A percentile compares a stretch with the other conserved stretches of the same genome.
These are phyloP conservation scores for Polypedilum vanderplanki DNA, from an alignment of 1,140 invertebrate genomes.

Conservation along the genomic window DNA sequence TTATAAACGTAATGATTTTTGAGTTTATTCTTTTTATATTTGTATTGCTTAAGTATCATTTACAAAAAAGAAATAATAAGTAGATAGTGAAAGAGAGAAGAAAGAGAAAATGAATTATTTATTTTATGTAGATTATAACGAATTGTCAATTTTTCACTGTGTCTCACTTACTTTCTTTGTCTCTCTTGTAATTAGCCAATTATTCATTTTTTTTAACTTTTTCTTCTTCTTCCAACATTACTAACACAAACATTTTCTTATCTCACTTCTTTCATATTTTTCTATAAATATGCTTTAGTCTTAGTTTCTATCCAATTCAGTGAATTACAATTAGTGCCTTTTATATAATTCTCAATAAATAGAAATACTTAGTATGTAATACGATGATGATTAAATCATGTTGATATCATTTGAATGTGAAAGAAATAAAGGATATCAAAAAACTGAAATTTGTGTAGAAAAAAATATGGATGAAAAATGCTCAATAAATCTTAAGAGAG, in stretches of 20 bases:
- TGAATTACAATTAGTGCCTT: slow-evolving; percentile 13
- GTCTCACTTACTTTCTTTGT: too few species aligned
- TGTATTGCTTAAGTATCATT: too few species aligned
- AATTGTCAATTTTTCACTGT: too few species aligned
- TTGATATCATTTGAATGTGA: not conserved
- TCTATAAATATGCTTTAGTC: not conserved
- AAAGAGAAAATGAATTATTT: too few species aligned
- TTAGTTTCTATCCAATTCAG: not conserved
- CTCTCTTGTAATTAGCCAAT: too few species aligned
- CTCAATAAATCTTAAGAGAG: not conserved
- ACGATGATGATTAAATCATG: not conserved
- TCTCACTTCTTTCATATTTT: not conserved
- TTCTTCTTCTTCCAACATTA: too few species aligned
- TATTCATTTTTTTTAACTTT: too few species aligned
- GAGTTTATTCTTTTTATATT: too few species aligned
- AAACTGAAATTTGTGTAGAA: not conserved
- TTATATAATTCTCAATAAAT: not conserved
- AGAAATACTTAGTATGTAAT: not conserved
- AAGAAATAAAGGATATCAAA: not conserved
- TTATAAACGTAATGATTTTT: too few species aligned
- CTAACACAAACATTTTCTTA: not conserved
- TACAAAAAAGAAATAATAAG: too few species aligned
- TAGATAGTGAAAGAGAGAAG: too few species aligned
- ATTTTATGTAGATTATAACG: too few species aligned
- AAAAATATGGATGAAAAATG: not conserved